These are phyloP conservation scores for Chroicocephalus ridibundus DNA, from an alignment of 2,113 vertebrate species.

Conservation along the genomic window DNA sequence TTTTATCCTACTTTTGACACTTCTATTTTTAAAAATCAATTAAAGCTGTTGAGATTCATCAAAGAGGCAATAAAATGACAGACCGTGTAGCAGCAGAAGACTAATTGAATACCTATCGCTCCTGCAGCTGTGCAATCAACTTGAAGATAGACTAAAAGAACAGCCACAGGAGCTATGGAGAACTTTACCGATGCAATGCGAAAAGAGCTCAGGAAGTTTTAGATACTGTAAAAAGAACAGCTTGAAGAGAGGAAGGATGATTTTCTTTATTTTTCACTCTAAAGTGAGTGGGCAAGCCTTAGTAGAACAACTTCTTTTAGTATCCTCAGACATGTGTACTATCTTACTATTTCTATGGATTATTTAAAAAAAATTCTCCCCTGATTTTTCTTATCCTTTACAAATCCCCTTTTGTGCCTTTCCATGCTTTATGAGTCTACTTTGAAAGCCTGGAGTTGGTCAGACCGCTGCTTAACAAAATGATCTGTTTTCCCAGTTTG, in stretches of 20 bases:
- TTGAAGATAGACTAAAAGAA: neutral
- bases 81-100: neutral
- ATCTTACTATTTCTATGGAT: neutral
- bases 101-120: neutral
- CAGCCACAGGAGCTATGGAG: neutral
- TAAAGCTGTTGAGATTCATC: conserved; percentile 26
- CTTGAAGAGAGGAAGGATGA: neutral
- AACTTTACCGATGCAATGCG: neutral
- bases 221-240: neutral
- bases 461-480: neutral
- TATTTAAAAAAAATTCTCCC: neutral
- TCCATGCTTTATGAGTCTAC: neutral
- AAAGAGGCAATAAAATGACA: conserved; percentile 1
- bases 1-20: neutral
- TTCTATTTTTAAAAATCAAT: conserved; percentile 42
- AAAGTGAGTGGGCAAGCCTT: neutral
- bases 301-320: neutral
- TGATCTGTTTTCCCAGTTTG: neutral
- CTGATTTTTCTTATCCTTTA: neutral
- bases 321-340: neutral
- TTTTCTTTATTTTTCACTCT: neutral
- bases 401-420: neutral
- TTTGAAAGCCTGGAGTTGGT: neutral
- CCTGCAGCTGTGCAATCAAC: neutral
- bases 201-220: neutral